Conservation (phyloP, 2,797 vertebrate genomes). For the Syncerus caffer region DNA sequence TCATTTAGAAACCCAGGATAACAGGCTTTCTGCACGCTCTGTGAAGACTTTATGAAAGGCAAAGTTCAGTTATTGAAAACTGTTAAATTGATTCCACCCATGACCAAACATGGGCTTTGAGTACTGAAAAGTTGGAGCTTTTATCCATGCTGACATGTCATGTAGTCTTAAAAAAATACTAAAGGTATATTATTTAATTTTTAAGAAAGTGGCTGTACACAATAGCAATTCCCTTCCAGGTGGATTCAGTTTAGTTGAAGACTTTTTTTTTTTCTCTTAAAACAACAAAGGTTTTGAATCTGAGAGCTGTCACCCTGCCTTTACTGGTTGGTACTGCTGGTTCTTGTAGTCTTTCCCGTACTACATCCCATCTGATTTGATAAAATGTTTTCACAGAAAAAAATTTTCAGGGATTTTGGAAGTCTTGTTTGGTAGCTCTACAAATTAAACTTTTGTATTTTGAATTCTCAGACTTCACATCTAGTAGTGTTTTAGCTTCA, state of each 20-base stretch:
- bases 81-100: not conserved
- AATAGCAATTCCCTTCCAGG: not conserved
- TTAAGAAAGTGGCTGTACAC: not conserved
- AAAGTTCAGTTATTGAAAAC: not conserved
- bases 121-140: not conserved
- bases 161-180: not conserved
- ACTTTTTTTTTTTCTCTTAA: not conserved
- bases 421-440: not conserved
- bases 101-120: not conserved
- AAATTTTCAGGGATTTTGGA: not conserved
- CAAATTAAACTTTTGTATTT: constrained; percentile 1
- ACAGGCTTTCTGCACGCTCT: not conserved
- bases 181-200: constrained; percentile 18
- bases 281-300: not conserved
- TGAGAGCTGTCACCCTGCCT: not conserved
- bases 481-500: not conserved
- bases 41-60: not conserved
- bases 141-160: not conserved
- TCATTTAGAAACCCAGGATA: not conserved
- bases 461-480: not conserved
- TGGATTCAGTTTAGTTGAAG: not conserved
- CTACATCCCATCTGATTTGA: not conserved
- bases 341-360: not conserved
- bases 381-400: not conserved
- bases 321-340: not conserved